A percentile compares a stretch with the other conserved stretches of the same genome.
Conservation (phyloP, 2,888 invertebrate genomes). For the Ornithoptera alexandrae region DNA sequence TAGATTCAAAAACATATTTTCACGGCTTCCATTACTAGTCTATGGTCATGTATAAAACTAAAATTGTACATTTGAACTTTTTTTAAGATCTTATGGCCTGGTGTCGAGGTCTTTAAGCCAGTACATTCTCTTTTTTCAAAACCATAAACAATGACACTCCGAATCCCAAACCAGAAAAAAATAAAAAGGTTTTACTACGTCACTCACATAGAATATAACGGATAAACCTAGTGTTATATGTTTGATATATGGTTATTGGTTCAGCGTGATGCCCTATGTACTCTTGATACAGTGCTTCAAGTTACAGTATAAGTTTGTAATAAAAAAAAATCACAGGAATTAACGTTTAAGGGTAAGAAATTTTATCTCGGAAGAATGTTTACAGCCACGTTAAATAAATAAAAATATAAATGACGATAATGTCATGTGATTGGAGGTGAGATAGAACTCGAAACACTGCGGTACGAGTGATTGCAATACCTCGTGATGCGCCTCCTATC, state of each 20-base stretch:
- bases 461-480: conserved; percentile 72
- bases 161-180: too few species aligned
- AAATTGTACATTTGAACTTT: too few species aligned
- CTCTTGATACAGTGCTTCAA: conserved; percentile 30
- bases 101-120: too few species aligned
- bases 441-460: conserved; percentile 19
- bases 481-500: conserved; percentile 96
- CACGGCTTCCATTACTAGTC: neutral
- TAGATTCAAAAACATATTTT: neutral
- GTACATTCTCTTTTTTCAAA: neutral
- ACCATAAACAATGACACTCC: neutral
- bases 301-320: neutral
- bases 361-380: too few species aligned
- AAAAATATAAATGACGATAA: too few species aligned
- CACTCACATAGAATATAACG: neutral
- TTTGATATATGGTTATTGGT: conserved; percentile 24
- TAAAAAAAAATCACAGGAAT: too few species aligned
- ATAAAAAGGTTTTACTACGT: neutral
- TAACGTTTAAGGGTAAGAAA: too few species aligned
- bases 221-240: neutral
- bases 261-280: conserved; percentile 29
- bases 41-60: too few species aligned
- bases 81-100: too few species aligned
- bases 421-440: too few species aligned
- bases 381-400: too few species aligned